Base-by-base conservation (phyloP, 2,888 invertebrate genomes). In the Amphiduros pacificus region DNA sequence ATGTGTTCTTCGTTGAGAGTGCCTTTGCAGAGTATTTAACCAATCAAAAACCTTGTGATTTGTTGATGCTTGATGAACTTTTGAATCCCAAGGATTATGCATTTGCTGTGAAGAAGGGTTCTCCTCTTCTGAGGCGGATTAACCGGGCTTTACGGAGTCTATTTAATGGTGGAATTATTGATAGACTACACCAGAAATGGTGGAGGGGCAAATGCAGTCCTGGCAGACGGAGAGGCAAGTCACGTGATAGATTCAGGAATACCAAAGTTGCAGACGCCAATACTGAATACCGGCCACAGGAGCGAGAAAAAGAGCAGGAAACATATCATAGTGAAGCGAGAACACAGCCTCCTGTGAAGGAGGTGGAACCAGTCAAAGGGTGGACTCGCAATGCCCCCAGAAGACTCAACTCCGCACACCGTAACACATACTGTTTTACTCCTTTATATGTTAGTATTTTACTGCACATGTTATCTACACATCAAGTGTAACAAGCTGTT, bases 1-100 rank as follows among this genome's bases (percentile, higher is more conserved):
- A 55, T 55, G 60, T 36, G 1, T 60, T 60, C 36, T 60, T 60
- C 20, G 31, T 60, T 20, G 60, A 60, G 51, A 60, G 60, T 49
- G 32, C 60, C 4, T 60, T 60, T 26, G 60, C 60, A 2, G 54
- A 60, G 44, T 60, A 54, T 26, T 27, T 60, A 2, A 49, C 49
- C 26, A 54, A 44, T 20, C 41, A 55, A 20, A 36, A 26, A 44
- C 60, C 60, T 1, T 60, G 60, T 55, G 60, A 60, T 27, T 48
- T 60, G 28, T 41, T 41, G 27, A 41, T 44, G 24, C 20, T 54
- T 2, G 48, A 60, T 31, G 53, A 60, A 28, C 29, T 60, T n/a
- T 41, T 60, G n/a, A 60, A 60, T 40, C 60, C 60, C 5, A 60
- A 32, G 1, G 36, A 60, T 17, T 60, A 60, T 29, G 60, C 53